These are phyloP conservation scores for Chiloscyllium punctatum DNA, from an alignment of 2,797 vertebrate genomes.

Conservation along the genomic window DNA sequence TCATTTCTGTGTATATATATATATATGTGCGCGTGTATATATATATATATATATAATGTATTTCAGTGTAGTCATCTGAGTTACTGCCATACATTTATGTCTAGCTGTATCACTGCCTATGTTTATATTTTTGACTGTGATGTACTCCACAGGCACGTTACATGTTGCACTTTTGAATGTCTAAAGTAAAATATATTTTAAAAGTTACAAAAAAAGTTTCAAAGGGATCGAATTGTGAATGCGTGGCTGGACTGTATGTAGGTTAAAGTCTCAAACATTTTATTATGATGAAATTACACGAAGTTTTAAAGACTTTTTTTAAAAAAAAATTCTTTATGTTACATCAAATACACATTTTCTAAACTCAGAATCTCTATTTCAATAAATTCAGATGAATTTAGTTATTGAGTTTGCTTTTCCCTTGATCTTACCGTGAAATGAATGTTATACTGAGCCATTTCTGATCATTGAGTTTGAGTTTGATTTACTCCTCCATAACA, in stretches of 20 bases:
- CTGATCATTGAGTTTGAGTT: neutral
- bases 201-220: conserved; percentile 65
- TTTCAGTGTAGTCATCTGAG: conserved; percentile 72
- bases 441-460: neutral
- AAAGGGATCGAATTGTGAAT: conserved; percentile 55
- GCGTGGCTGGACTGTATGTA: conserved; percentile 39
- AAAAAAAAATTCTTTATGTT: conserved; percentile 25
- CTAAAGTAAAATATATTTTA: conserved; percentile 67
- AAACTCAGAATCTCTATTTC: conserved; percentile 37
- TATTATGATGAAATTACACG: conserved; percentile 38
- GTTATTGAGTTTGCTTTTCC: neutral
- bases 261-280: conserved; percentile 42
- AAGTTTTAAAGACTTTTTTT: conserved; percentile 36
- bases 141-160: conserved; percentile 76
- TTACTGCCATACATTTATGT: conserved; percentile 70
- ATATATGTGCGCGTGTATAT: conserved; percentile 55
- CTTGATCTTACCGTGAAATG: neutral
- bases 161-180: conserved; percentile 91
- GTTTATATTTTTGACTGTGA: conserved; percentile 81
- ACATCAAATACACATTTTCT: conserved; percentile 33
- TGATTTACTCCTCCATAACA: neutral
- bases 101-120: conserved; percentile 90
- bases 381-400: conserved; percentile 37
- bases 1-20: conserved; percentile 53
- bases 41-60: conserved; percentile 54